Evolutionary conservation across 2,888 invertebrate species (phyloP), one percentile per base, ranked within the genome.

Genomic region (Pollenia labialis): DNA sequence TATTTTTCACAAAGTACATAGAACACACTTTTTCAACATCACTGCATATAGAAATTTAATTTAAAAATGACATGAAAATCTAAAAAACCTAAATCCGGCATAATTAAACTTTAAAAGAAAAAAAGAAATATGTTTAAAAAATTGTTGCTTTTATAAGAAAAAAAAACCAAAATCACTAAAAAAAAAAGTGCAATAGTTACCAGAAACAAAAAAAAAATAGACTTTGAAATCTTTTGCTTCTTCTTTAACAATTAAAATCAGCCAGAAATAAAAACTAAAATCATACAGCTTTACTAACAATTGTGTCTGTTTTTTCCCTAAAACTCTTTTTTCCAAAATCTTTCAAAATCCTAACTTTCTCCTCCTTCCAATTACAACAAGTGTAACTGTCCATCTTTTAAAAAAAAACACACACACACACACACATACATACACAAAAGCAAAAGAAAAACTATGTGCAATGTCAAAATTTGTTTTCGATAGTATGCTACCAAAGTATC

Each of bases 391-490:
- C 66, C 60, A n/a, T 62, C 58, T 81, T 54, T 64, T 74, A 58
- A 42, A 75, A 71, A 1, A 54, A 68, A 68, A 68, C n/a, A n/a
- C n/a, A 23, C 23, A 23, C 23, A 23, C 3, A 52, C 12, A 69
- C 42, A 66, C n/a, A 66, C 50, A 6, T 52, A 60, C 40, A 56
- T 54, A 75, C 52, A 66, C 71, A 66, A 80, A 68, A 80, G 86
- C 80, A 80, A 84, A 87, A 79, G 90, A 91, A 90, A 91, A 92
- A 90, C 90, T 92, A 93, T 93, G 95, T 95, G 96, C 96, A 95
- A 98, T 98, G 98, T 97, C 97, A 95, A 98, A 98, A 96, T 98
- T 98, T 96, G 97, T 97, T 95, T 97, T 98, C 95, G 98, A 98
- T 97, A 97, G 97, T 95, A 98, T 98, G 97, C 97, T 98, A 95